Base-by-base conservation (phyloP, 2,797 vertebrate genomes). In the Phoxinus dragarum region DNA sequence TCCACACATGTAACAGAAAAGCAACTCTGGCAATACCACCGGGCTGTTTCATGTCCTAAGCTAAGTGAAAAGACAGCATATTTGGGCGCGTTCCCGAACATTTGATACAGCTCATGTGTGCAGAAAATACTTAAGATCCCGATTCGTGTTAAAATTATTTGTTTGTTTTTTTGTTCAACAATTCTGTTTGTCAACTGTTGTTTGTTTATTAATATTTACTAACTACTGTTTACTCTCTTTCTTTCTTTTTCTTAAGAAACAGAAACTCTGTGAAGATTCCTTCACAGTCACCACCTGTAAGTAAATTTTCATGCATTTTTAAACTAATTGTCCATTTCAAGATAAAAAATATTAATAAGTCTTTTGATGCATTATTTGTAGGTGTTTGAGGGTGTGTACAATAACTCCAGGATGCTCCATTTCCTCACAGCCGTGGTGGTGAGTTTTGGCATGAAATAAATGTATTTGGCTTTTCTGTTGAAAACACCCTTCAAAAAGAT, bases 361-460 rank as follows among this genome's bases (percentile, higher is more conserved):
- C 1, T 54, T 44, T 61, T 1, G 14, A 19, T 81, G 21, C 75
- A 52, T 71, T 86, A 3, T 68, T 77, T 88, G 38, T 86, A 98
- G 97, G 96, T 96, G 54, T 98, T 97, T 88, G 97, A 98, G 90
- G 97, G 97, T 75, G 97, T 98, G 36, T 98, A 98, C 93, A 97
- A 97, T 91, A 98, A 98, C 92, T 96, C 97, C 79, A 95, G 97
- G 91, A 98, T 98, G 97, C 95, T 98, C 85, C 97, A 98, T 93
- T 98, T 97, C 91, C 96, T 98, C 85, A 98, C 97, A 88, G 97
- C 97, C 84, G 97, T 98, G 79, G 97, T 98, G 96, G 97, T 98
- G 90, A 96, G 97, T 96, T 89, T 84, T 75, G 17, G 7, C 36
- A 76, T 34, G 0, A 47, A 73, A 23, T 38, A 16, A 23, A 6